These are phyloP conservation scores for Novumbra hubbsi DNA, from an alignment of 2,797 vertebrate genomes.

Conservation along the genomic window DNA sequence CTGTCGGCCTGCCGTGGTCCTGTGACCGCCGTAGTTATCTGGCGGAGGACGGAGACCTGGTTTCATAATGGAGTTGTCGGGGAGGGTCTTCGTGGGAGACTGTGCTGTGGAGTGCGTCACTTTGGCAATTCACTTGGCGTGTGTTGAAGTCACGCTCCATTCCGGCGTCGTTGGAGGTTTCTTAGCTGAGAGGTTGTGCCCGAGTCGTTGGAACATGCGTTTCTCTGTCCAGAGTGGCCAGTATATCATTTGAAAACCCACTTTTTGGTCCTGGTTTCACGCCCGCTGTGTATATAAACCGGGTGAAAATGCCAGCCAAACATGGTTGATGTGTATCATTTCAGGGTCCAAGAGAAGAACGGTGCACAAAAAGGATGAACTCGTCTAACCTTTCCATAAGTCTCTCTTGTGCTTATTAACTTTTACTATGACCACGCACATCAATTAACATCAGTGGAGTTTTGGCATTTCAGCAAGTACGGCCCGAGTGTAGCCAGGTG, in stretches of 20 bases:
- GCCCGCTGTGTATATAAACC: constrained; percentile 38
- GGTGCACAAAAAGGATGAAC: neutral
- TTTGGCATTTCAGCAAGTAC: constrained; percentile 48
- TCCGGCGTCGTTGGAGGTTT: constrained; percentile 14
- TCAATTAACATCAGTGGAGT: constrained; percentile 62
- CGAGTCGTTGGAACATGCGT: constrained; percentile 44
- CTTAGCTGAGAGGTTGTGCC: constrained; percentile 47
- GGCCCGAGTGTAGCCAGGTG: constrained; percentile 63
- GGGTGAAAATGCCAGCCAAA: constrained; percentile 14
- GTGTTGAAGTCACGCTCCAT: constrained; percentile 34
- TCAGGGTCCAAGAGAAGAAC: neutral
- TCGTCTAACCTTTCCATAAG: constrained; percentile 5
- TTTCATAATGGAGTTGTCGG: constrained; percentile 32
- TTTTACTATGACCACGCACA: constrained; percentile 55
- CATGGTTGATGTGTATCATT: neutral
- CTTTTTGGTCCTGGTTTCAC: constrained; percentile 42
- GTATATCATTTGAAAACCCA: constrained; percentile 39
- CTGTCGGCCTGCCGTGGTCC: constrained; percentile 34
- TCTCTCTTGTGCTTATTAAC: constrained; percentile 47
- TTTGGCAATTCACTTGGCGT: constrained; percentile 17
- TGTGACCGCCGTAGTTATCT: constrained; percentile 34
- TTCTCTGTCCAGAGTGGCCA: constrained; percentile 41
- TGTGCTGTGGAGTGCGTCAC: constrained; percentile 9
- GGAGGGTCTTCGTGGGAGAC: constrained; percentile 15
- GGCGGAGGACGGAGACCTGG: constrained; percentile 16